A percentile compares a stretch with the other conserved stretches of the same genome.
Conservation (phyloP, 2,113 vertebrate species). For the Coreoperca whiteheadi region DNA sequence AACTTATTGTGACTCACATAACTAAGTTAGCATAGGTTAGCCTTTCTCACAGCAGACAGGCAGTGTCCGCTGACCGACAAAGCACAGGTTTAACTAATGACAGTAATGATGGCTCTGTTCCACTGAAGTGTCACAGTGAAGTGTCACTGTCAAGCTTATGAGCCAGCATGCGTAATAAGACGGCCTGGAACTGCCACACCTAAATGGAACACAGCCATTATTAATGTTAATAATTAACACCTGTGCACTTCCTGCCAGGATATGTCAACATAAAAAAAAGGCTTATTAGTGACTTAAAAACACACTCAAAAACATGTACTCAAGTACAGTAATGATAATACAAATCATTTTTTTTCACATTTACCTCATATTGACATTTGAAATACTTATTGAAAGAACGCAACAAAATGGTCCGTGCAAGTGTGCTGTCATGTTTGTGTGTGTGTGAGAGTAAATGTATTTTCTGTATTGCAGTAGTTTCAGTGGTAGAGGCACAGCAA, state of each 20-base stretch:
- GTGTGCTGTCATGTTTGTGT: no score
- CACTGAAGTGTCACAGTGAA: conserved; percentile 5
- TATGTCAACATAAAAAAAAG: not conserved
- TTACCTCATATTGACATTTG: not conserved
- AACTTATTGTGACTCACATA: not conserved
- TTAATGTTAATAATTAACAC: not conserved
- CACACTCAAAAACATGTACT: not conserved
- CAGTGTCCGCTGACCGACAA: no score
- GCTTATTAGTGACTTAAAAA: not conserved
- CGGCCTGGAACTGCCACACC: not conserved
- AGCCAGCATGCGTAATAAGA: not conserved
- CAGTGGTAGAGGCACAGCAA: not conserved
- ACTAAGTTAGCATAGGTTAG: not conserved
- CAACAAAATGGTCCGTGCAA: no score
- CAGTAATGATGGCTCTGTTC: not conserved
- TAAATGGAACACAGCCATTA: conserved; percentile 13
- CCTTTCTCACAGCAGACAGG: not conserved
- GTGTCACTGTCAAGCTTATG: not conserved
- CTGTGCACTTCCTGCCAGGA: not conserved
- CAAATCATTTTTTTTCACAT: not conserved
- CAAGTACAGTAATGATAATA: not conserved
- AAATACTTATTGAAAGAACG: not conserved
- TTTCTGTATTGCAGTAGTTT: not conserved
- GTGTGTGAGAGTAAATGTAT: not conserved
- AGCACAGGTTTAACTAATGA: not conserved